A percentile compares a stretch with the other conserved stretches of the same genome.
Evolutionary conservation across 2,113 vertebrate species (phyloP).

Genomic region (Gorsachius goisagi): DNA sequence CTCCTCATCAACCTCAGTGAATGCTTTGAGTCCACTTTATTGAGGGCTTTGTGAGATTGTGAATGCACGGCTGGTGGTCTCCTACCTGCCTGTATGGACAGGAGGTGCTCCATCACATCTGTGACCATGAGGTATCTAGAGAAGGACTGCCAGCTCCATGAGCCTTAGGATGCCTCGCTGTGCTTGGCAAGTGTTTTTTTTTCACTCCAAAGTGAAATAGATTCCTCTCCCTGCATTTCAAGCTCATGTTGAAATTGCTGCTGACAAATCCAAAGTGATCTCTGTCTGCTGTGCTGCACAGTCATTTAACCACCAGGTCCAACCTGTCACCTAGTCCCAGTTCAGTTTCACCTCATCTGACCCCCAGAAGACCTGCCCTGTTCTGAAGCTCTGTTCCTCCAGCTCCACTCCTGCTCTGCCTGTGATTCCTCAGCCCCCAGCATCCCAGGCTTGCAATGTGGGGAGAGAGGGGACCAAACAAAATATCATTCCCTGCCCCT

Average conservation of each 20-base stretch:
- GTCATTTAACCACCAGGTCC: not conserved
- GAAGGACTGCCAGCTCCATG: not conserved
- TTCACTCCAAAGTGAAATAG: not conserved
- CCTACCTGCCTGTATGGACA: not conserved
- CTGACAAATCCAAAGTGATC: not conserved
- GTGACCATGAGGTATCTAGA: not conserved
- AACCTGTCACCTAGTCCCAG: not conserved
- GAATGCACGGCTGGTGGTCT: not conserved
- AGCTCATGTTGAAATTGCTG: not conserved
- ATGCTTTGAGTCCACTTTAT: not conserved
- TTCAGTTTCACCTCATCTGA: not conserved
- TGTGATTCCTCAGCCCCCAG: not conserved
- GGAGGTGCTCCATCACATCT: not conserved
- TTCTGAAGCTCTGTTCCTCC: not conserved
- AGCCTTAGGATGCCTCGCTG: not conserved
- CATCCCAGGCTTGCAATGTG: not conserved
- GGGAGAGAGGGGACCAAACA: not conserved
- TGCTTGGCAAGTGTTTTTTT: not conserved
- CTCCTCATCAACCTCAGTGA: not conserved
- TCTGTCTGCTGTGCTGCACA: not conserved
- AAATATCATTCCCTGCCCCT: not conserved
- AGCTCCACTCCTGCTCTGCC: not conserved
- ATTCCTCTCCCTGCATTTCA: not conserved
- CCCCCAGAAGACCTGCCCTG: not conserved
- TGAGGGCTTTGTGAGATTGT: not conserved